phyloP scores from a whole-genome alignment of 2,113 vertebrate species.

The Charadrius vociferus region DNA sequence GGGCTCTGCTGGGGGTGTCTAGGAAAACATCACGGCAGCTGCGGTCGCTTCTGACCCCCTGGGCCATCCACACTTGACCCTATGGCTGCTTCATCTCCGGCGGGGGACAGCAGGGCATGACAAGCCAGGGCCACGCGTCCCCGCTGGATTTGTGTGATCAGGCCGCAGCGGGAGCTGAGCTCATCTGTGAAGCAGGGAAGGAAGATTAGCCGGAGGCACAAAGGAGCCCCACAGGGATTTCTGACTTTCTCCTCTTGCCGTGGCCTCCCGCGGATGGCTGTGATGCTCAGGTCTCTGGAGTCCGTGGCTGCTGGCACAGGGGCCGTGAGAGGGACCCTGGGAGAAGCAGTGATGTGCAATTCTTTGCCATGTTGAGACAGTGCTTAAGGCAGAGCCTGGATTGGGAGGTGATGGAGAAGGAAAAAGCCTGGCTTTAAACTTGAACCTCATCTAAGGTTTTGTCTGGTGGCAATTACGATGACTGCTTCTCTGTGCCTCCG shows the following conservation, averaged over 20 bases:
- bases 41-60: neutral
- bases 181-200: neutral
- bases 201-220: neutral
- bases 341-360: neutral
- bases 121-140: neutral
- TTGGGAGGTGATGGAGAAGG: neutral
- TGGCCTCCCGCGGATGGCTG: fast-evolving
- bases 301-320: neutral
- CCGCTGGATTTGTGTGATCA: neutral
- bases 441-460: neutral
- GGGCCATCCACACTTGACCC: neutral
- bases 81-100: neutral
- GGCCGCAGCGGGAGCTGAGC: neutral
- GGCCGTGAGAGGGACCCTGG: neutral
- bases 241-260: neutral
- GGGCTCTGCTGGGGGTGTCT: constrained; percentile 40
- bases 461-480: fast-evolving
- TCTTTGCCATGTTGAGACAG: neutral
- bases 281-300: neutral
- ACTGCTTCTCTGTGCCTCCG: neutral
- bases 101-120: neutral
- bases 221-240: constrained; percentile 4
- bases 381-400: neutral
- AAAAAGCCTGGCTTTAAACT: neutral
- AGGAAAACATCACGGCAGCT: neutral